Evolutionary conservation across 2,113 vertebrate species (phyloP).

Genomic region (Orthonyx spaldingii): DNA sequence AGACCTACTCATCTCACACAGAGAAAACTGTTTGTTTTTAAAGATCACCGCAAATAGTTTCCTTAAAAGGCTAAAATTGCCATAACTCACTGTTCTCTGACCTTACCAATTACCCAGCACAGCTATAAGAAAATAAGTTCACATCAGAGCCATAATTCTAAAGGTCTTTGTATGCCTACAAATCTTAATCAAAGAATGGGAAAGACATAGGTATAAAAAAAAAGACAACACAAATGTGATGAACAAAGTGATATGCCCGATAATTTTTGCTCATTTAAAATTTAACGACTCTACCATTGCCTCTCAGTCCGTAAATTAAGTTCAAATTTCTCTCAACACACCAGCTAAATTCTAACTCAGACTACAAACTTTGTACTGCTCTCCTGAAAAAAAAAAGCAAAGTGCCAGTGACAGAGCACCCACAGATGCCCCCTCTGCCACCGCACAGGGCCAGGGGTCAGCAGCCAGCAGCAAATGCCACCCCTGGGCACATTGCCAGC

Average conservation of each 20-base stretch:
- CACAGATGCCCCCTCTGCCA: rapidly evolving
- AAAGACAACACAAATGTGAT: not conserved
- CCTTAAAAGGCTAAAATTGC: not conserved
- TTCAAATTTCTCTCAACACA: not conserved
- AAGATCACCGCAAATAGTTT: not conserved
- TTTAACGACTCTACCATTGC: not conserved
- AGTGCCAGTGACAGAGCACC: rapidly evolving
- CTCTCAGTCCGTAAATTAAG: not conserved
- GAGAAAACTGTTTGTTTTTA: not conserved
- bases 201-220: not conserved
- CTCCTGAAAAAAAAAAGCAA: not conserved
- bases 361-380: not conserved
- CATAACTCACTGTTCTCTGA: not conserved
- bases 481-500: rapidly evolving
- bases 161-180: not conserved
- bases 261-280: not conserved
- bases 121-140: not conserved
- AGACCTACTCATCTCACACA: not conserved
- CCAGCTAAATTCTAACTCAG: not conserved
- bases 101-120: not conserved
- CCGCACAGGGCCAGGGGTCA: not conserved
- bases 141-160: not conserved
- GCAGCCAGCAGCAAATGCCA: too few species aligned
- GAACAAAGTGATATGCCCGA: not conserved
- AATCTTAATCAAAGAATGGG: not conserved